These are phyloP conservation scores for Scleropages formosus DNA, from an alignment of 2,797 vertebrate genomes.

Conservation along the genomic window DNA sequence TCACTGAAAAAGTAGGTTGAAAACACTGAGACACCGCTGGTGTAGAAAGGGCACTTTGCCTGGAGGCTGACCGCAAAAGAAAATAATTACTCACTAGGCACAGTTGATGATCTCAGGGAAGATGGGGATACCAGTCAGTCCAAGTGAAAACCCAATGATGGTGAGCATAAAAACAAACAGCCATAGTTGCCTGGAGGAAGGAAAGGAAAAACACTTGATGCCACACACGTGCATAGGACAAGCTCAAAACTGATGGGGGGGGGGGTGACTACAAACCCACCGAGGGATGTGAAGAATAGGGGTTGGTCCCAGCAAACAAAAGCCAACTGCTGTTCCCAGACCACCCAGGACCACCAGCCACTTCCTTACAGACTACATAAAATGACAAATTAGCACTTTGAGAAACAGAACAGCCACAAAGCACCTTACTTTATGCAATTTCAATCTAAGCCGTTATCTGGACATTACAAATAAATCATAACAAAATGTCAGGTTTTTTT, in stretches of 20 bases:
- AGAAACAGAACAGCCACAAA: too few relatives aligned
- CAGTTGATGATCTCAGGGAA: conserved; percentile 85
- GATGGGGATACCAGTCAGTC: conserved; percentile 80
- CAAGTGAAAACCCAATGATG: conserved; percentile 81
- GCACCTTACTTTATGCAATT: too few relatives aligned
- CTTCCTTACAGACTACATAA: conserved; percentile 72
- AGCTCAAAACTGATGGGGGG: conserved; percentile 6
- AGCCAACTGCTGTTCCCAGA: conserved; percentile 69
- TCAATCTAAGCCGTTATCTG: too few relatives aligned
- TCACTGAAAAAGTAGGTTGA: conserved; percentile 64
- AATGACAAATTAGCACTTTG: background rate
- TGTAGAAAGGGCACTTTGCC: background rate
- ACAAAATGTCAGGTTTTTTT: too few relatives aligned
- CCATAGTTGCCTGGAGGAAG: conserved; percentile 82
- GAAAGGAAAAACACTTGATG: conserved; percentile 1
- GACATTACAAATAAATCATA: too few relatives aligned
- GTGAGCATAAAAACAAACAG: conserved; percentile 78
- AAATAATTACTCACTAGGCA: conserved; percentile 82
- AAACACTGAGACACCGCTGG: background rate
- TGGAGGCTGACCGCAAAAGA: conserved; percentile 1
- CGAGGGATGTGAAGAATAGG: conserved; percentile 81
- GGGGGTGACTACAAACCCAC: conserved; percentile 55
- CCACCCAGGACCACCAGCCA: conserved; percentile 79
- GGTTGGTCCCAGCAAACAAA: conserved; percentile 82
- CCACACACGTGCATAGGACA: too few relatives aligned